Evolutionary conservation across 92 coral and sea anemone species (phyloP).

Genomic region (Epizoanthus ramosus): DNA sequence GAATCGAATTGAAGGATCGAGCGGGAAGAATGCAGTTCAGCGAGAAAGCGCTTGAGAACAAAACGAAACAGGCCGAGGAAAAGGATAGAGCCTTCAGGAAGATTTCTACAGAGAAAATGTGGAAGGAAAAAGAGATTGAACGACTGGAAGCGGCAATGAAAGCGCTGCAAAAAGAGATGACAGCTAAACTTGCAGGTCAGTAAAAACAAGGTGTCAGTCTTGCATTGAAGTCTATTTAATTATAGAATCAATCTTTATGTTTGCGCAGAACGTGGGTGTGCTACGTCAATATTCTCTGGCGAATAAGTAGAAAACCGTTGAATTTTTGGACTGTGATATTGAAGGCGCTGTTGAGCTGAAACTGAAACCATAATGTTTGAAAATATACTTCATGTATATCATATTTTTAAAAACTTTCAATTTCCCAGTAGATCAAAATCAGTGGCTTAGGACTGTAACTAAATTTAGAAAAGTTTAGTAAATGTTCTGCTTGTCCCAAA

Average conservation of each 20-base stretch:
- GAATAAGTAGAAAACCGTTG: too few species aligned
- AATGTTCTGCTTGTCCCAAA: background rate
- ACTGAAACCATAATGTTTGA: too few species aligned
- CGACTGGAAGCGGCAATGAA: slow-evolving; percentile 54
- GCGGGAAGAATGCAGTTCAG: slow-evolving; percentile 63
- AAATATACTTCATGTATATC: too few species aligned
- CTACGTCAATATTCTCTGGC: too few species aligned
- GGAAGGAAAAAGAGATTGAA: slow-evolving; percentile 50
- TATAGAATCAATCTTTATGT: background rate
- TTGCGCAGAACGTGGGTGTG: too few species aligned
- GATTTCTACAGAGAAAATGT: slow-evolving; percentile 52
- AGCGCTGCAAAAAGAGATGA: slow-evolving; percentile 44
- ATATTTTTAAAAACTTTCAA: too few species aligned
- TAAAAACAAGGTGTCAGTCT: background rate
- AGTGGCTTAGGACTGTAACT: too few species aligned
- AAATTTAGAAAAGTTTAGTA: too few species aligned
- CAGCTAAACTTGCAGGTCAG: slow-evolving; percentile 50
- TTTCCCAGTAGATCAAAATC: too few species aligned
- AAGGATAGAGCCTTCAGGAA: slow-evolving; percentile 67
- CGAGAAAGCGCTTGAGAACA: slow-evolving; percentile 49
- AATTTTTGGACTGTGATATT: too few species aligned
- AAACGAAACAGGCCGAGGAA: slow-evolving; percentile 46
- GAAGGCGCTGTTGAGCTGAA: too few species aligned
- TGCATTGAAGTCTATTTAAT: background rate
- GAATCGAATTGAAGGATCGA: slow-evolving; percentile 51